A percentile compares a stretch with the other conserved stretches of the same genome.
Conservation (phyloP, 53 echinoderm and acorn worm species). For the Apostichopus leukothele region DNA sequence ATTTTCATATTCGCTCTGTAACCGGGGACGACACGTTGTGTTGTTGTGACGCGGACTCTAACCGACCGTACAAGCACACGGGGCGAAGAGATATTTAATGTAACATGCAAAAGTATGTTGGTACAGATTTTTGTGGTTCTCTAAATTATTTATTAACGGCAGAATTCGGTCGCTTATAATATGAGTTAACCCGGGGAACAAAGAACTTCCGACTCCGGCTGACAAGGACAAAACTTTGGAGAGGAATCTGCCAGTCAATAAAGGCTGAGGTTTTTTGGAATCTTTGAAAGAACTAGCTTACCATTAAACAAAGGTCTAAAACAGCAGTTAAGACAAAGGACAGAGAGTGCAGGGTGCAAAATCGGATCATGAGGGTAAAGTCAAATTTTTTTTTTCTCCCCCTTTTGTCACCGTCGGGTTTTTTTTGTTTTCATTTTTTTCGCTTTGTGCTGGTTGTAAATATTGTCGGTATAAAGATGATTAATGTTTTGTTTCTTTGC, state of each 20-base stretch:
- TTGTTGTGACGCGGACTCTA: slow-evolving; percentile 1
- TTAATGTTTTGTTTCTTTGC: not conserved
- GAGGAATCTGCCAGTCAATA: not conserved
- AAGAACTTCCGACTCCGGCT: not conserved
- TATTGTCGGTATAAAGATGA: no score
- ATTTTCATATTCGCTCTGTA: slow-evolving; percentile 37
- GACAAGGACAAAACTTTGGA: not conserved
- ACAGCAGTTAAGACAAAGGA: not conserved
- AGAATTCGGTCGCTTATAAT: not conserved
- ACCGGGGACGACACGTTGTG: slow-evolving; percentile 27
- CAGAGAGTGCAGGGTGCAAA: not conserved
- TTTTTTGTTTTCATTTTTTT: not conserved
- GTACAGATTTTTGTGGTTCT: slow-evolving; percentile 13
- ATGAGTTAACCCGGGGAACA: not conserved
- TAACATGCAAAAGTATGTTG: slow-evolving; percentile 35
- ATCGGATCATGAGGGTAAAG: not conserved
- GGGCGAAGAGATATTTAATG: not conserved
- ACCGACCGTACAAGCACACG: not conserved
- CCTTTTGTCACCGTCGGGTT: not conserved
- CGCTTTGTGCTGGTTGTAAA: no score
- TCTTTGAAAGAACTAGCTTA: not conserved
- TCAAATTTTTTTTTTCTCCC: not conserved
- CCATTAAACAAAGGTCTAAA: no score
- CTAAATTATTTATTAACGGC: slow-evolving; percentile 37
- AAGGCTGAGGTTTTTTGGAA: not conserved